Base-by-base conservation (phyloP, 2,888 invertebrate species). In the Rhorus exstirpatorius region DNA sequence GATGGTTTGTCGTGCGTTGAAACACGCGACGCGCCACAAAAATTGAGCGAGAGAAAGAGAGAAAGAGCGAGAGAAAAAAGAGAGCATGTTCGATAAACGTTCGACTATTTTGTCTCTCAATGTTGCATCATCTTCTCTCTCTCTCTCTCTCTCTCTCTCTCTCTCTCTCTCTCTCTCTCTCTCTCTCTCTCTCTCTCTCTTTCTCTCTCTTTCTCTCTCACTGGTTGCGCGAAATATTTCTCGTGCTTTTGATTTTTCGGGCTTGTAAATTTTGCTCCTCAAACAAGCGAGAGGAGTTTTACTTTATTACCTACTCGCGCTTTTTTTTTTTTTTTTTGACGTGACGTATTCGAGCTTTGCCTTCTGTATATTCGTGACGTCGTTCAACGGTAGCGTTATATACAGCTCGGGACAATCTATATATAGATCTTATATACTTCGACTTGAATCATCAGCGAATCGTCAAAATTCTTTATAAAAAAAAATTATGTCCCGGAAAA, bases 201-300 rank as follows among this genome's bases (percentile, higher is more conserved):
- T n/a, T n/a, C n/a, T n/a, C n/a, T n/a, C n/a, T n/a, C n/a, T n/a
- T n/a, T n/a, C n/a, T n/a, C n/a, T n/a, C n/a, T n/a, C n/a, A n/a
- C n/a, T n/a, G n/a, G n/a, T n/a, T 26, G 19, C 17, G 68, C 71
- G 80, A 79, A 83, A 80, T 72, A 84, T 78, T 85, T 85, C 85
- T 78, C 84, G 79, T 79, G 82, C 41, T 81, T 80, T 68, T 79
- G 61, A 79, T n/a, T 67, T 83, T 84, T 70, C 81, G 82, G 79
- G 83, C 75, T 82, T 80, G 76, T 78, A 70, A n/a, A n/a, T n/a
- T 82, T 79, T 76, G 19, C 70, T 83, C 72, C 35, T 46, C 58
- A 7, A 21, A 21, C 44, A 14, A 61, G 79, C n/a, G n/a, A n/a
- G n/a, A n/a, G n/a, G n/a, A n/a, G n/a, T n/a, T n/a, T n/a, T n/a